Percentiles rank a stretch among this genome's conserved stretches.
Evolutionary conservation across 2,888 invertebrate genomes (phyloP).

Genomic region (Xanthorhoe designata): DNA sequence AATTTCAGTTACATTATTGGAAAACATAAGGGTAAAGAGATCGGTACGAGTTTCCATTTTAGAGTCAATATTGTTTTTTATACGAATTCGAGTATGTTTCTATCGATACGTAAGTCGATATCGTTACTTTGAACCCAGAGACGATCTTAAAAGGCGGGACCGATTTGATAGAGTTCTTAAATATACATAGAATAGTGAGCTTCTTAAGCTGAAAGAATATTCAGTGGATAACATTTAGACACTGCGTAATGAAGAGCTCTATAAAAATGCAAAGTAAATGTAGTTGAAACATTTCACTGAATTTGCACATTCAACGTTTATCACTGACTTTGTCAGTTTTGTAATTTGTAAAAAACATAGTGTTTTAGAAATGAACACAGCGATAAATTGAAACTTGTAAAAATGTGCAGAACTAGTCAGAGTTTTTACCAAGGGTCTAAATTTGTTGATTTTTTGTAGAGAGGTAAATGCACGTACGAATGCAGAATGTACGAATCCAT

Average conservation of each 20-base stretch:
- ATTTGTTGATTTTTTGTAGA: too few species aligned
- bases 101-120: slow-evolving; percentile 2
- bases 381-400: neutral
- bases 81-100: neutral
- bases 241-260: slow-evolving; percentile 51
- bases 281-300: slow-evolving; percentile 59
- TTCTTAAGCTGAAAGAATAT: neutral
- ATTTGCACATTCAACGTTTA: slow-evolving; percentile 58
- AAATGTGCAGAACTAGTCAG: neutral
- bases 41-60: slow-evolving; percentile 2
- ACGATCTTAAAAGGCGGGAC: neutral
- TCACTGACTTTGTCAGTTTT: slow-evolving; percentile 47
- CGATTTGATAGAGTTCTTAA: neutral
- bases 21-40: slow-evolving; percentile 14
- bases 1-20: slow-evolving; percentile 35
- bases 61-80: slow-evolving; percentile 7
- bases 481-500: too few species aligned
- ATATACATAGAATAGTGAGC: neutral
- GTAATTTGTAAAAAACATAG: slow-evolving; percentile 20
- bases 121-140: slow-evolving; percentile 3
- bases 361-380: neutral
- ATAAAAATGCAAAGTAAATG: slow-evolving; percentile 62
- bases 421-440: too few species aligned
- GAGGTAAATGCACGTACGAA: too few species aligned
- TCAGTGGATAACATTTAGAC: slow-evolving; percentile 12